Percentiles rank a stretch among this genome's conserved stretches.
These are phyloP conservation scores for Erpetoichthys calabaricus DNA, from an alignment of 2,797 vertebrate genomes.

Conservation along the genomic window DNA sequence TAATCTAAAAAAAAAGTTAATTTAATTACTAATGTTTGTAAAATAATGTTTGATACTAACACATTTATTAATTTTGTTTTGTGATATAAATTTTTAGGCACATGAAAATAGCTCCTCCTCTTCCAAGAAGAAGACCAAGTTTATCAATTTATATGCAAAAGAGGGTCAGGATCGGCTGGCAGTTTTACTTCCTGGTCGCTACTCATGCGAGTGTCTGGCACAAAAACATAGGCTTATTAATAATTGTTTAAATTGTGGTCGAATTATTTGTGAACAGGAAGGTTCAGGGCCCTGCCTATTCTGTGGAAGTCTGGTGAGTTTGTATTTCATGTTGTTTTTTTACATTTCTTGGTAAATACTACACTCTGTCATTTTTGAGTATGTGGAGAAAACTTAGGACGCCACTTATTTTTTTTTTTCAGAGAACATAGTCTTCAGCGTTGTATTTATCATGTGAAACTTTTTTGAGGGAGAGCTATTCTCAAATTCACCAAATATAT, in stretches of 20 bases:
- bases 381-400: not conserved
- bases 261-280: slow-evolving; percentile 91
- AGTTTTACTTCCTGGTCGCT: slow-evolving; percentile 73
- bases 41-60: too few relatives aligned
- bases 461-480: too few relatives aligned
- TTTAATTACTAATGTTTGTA: too few relatives aligned
- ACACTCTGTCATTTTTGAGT: not conserved
- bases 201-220: slow-evolving; percentile 80
- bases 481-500: too few relatives aligned
- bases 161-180: slow-evolving; percentile 81
- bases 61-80: not conserved
- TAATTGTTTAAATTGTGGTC: slow-evolving; percentile 86
- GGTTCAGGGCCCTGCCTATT: slow-evolving; percentile 89
- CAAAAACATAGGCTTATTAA: slow-evolving; percentile 91
- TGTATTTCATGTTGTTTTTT: rapidly evolving
- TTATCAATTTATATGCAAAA: slow-evolving; percentile 73
- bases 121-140: slow-evolving; percentile 81
- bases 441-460: too few relatives aligned
- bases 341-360: slow-evolving; percentile 2
- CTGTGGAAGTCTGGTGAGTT: slow-evolving; percentile 73
- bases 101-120: slow-evolving; percentile 49
- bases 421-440: too few relatives aligned
- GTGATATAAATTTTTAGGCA: slow-evolving; percentile 36
- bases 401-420: too few relatives aligned
- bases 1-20: too few relatives aligned